Base-by-base conservation (phyloP, 2,113 vertebrate species). In the Geococcyx californianus region DNA sequence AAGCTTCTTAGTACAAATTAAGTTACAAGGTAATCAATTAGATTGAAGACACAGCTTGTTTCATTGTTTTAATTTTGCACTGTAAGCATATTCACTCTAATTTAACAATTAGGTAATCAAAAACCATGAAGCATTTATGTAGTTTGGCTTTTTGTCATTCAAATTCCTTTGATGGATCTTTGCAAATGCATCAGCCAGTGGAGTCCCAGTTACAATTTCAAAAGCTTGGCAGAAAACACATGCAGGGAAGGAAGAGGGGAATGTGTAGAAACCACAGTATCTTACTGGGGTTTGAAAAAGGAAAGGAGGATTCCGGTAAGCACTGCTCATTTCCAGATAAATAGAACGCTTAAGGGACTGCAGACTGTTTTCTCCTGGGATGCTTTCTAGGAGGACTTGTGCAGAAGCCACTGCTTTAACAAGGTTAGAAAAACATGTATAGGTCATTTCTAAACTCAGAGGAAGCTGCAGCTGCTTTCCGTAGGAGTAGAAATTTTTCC, bases 1-100 rank as follows among this genome's bases (percentile, higher is more conserved):
- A 95, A 92, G 95, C 93, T 94, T 88, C 94, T 95, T 93, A 97
- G 95, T 76, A 96, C 88, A 95, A 97, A 97, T 96, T 94, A 92
- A 93, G 94, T 92, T 97, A 97, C 72, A 91, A 95, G 72, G 93
- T 96, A 96, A 97, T 97, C 90, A 94, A 94, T 89, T 89, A 93
- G 87, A 94, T 63, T 88, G 78, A 86, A 96, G 95, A 62, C 55
- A 83, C 91, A 93, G 85, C 94, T 96, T 94, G 95, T 91, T 93
- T 87, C 95, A 95, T 95, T 96, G 95, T 95, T 95, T 94, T 58
- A 87, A 89, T 95, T 96, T 90, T 90, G 78, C 80, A 84, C 74
- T 66, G 55, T 90, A 94, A 96, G 93, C 91, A 94, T 90, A 95
- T 92, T 70, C 74, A 72, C 72, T 45, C 54, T 84, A 87, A 96